A percentile compares a stretch with the other conserved stretches of the same genome.
Conservation (phyloP, 2,797 vertebrate species). For the Meda fulgida region DNA sequence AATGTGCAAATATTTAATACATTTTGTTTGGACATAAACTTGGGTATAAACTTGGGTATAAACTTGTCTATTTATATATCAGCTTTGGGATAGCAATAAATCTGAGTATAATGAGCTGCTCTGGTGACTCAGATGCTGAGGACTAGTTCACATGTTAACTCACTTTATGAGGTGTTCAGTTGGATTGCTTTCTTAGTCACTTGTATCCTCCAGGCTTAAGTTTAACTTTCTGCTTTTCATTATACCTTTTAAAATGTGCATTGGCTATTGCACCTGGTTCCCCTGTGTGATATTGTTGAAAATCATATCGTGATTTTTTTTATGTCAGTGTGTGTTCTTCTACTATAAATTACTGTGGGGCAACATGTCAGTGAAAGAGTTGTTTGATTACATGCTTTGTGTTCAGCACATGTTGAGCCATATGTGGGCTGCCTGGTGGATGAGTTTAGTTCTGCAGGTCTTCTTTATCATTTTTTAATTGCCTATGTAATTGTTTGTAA, state of each 20-base stretch:
- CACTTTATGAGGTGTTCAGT: conserved; percentile 29
- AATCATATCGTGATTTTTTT: conserved; percentile 11
- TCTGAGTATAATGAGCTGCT: not conserved
- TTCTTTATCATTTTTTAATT: not conserved
- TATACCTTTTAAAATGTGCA: not conserved
- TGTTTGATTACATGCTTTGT: conserved; percentile 24
- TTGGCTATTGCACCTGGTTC: not conserved
- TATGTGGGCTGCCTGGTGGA: conserved; percentile 22
- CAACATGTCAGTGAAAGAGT: conserved; percentile 43
- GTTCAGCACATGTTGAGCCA: conserved; percentile 42
- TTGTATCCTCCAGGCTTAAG: conserved; percentile 8
- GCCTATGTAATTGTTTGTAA: not conserved
- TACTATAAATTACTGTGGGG: conserved; percentile 42
- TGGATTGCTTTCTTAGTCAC: conserved; percentile 14
- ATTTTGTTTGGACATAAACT: no score
- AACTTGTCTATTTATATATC: not conserved
- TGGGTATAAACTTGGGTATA: no score
- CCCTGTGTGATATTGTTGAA: not conserved
- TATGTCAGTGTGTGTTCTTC: conserved; percentile 24
- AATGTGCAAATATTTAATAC: not conserved
- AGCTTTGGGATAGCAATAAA: not conserved
- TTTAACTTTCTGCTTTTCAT: conserved; percentile 7
- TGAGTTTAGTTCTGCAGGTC: conserved; percentile 5
- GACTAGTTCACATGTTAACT: conserved; percentile 25
- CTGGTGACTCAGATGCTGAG: conserved; percentile 16